These are phyloP conservation scores for Dryococelus australis DNA, from an alignment of 2,888 invertebrate genomes.

Conservation along the genomic window DNA sequence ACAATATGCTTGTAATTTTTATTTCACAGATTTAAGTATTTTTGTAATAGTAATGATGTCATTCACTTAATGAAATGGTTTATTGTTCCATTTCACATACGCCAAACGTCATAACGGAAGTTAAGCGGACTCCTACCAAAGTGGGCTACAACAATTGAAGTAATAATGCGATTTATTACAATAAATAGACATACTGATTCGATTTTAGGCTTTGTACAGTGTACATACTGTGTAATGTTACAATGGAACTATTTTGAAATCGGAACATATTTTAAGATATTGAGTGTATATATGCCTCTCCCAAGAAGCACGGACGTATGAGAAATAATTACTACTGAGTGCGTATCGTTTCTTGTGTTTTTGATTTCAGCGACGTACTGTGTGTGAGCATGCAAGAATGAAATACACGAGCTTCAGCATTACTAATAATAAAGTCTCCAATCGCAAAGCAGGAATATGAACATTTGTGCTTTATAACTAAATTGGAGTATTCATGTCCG, in stretches of 20 bases:
- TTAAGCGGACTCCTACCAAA: background rate
- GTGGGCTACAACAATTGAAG: background rate
- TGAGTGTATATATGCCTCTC: background rate
- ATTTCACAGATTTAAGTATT: no score
- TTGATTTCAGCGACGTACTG: background rate
- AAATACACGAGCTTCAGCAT: background rate
- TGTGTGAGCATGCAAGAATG: background rate
- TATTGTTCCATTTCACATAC: no score
- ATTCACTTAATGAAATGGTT: no score
- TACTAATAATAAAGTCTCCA: background rate
- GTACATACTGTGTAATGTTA: background rate
- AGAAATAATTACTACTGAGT: background rate
- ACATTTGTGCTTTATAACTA: background rate
- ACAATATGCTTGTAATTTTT: no score
- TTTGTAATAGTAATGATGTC: no score
- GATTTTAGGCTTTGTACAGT: slow-evolving; percentile 1
- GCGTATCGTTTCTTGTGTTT: background rate
- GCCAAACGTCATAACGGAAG: background rate
- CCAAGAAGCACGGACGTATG: background rate
- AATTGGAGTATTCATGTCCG: background rate
- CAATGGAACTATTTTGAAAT: background rate
- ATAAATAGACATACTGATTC: background rate
- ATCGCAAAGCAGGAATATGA: background rate
- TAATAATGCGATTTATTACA: background rate
- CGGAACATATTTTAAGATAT: background rate